These are phyloP conservation scores for Takifugu bimaculatus DNA, from an alignment of 2,113 vertebrate genomes.

Conservation along the genomic window DNA sequence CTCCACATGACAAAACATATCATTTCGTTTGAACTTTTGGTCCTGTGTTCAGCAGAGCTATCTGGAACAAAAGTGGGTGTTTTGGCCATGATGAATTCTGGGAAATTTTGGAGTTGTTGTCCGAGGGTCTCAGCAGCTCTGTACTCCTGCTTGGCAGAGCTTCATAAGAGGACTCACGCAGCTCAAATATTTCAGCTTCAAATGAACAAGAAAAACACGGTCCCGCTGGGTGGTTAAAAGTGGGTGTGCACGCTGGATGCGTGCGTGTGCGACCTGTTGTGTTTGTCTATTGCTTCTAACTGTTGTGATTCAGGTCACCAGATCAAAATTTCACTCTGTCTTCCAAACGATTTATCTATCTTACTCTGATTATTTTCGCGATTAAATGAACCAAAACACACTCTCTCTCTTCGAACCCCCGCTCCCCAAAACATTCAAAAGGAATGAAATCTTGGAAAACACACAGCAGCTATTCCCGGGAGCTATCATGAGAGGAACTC, in stretches of 20 bases:
- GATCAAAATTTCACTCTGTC: conserved; percentile 29
- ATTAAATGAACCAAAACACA: conserved; percentile 46
- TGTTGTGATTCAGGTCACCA: conserved; percentile 18
- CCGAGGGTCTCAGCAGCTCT: conserved; percentile 70
- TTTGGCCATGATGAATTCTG: conserved; percentile 72
- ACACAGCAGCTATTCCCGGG: conserved; percentile 21
- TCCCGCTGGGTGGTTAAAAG: conserved; percentile 69
- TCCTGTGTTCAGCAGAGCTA: conserved; percentile 43
- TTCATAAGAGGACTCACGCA: conserved; percentile 70
- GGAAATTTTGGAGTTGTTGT: conserved; percentile 70
- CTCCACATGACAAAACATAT: conserved; percentile 14
- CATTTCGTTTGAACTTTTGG: conserved; percentile 21
- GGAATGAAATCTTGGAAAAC: conserved; percentile 40
- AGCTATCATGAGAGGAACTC: conserved; percentile 60
- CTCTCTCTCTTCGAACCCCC: conserved; percentile 1
- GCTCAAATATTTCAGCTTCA: conserved; percentile 76
- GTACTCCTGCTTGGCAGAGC: conserved; percentile 65
- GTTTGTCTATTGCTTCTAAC: conserved; percentile 51
- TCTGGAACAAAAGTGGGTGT: conserved; percentile 62
- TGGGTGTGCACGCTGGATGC: conserved; percentile 47
- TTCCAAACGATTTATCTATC: conserved; percentile 37
- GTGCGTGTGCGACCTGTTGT: conserved; percentile 38
- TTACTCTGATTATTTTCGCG: conserved; percentile 47
- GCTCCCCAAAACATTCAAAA: conserved; percentile 2
- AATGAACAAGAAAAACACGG: conserved; percentile 77